Evolutionary conservation across 2,888 invertebrate genomes (phyloP), one percentile per base, ranked within the genome.

Genomic region (Dexiosoma caninum): DNA sequence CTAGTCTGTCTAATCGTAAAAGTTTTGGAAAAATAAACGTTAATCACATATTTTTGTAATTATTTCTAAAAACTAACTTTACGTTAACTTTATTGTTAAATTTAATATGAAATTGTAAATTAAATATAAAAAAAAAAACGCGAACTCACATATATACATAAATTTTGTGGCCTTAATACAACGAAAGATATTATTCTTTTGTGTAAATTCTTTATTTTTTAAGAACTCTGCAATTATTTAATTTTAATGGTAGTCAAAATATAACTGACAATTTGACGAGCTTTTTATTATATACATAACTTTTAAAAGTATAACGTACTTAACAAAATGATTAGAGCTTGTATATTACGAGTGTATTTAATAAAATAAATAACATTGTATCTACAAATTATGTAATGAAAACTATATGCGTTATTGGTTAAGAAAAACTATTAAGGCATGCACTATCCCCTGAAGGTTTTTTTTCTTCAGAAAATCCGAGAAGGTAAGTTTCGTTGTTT

Each of bases 291-390:
- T n/a, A n/a, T n/a, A n/a, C n/a, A n/a, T n/a, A n/a, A 16, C 8
- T n/a, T 30, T 10, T 46, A 23, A 27, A 49, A 75, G 16, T 59
- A 55, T 51, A 51, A 53, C 23, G 80, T 80, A 80, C 76, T 80
- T 80, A 80, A 71, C 53, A 46, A 70, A 30, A 67, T 23, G n/a
- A 40, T 51, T 42, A 62, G 62, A 62, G 71, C 80, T 80, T 80
- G 80, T 80, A 80, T 80, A 80, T 80, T 80, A 76, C 76, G 80
- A 76, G 80, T 51, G 21, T 80, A 71, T 78, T 62, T 60, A 69
- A 72, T 78, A 78, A 78, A 66, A 12, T 12, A 78, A 69, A 23
- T 12, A 46, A 46, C 21, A 21, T 46, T 46, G 21, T 12, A 21
- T 46, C 46, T 46, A 6, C 1, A 46, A 46, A 46, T 46, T 12